These are phyloP conservation scores for Timema cristinae DNA, from an alignment of 2,888 invertebrate genomes.

Conservation along the genomic window DNA sequence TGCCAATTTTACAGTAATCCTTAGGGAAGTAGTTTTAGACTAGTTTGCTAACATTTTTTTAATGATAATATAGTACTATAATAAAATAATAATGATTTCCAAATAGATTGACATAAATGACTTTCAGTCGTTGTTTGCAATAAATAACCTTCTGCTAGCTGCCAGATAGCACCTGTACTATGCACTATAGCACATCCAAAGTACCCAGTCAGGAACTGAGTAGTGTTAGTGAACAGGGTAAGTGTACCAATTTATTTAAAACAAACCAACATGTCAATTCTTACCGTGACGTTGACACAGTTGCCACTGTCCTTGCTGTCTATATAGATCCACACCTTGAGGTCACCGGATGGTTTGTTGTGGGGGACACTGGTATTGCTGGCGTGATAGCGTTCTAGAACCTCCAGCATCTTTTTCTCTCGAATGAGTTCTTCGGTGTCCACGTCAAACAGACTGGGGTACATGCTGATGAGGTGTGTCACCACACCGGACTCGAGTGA, in stretches of 20 bases:
- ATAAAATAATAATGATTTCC: too few species aligned
- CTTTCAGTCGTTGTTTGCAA: neutral
- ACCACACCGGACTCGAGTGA: slow-evolving; percentile 70
- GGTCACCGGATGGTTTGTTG: slow-evolving; percentile 69
- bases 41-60: too few species aligned
- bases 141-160: neutral
- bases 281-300: slow-evolving; percentile 58
- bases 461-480: slow-evolving; percentile 69
- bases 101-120: too few species aligned
- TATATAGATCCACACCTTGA: slow-evolving; percentile 75
- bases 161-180: too few species aligned
- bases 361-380: slow-evolving; percentile 43
- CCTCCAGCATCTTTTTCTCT: slow-evolving; percentile 70
- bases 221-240: too few species aligned
- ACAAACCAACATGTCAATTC: slow-evolving; percentile 20
- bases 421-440: slow-evolving; percentile 68
- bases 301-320: slow-evolving; percentile 57
- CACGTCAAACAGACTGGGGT: slow-evolving; percentile 75
- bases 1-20: too few species aligned
- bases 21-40: too few species aligned
- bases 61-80: too few species aligned
- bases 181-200: too few species aligned
- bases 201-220: too few species aligned
- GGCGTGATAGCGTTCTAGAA: slow-evolving; percentile 65
- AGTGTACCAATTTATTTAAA: too few species aligned